Percentiles rank a stretch among this genome's conserved stretches.
Evolutionary conservation across 1,140 invertebrate genomes (phyloP).

Genomic region (Rhynchophorus ferrugineus): DNA sequence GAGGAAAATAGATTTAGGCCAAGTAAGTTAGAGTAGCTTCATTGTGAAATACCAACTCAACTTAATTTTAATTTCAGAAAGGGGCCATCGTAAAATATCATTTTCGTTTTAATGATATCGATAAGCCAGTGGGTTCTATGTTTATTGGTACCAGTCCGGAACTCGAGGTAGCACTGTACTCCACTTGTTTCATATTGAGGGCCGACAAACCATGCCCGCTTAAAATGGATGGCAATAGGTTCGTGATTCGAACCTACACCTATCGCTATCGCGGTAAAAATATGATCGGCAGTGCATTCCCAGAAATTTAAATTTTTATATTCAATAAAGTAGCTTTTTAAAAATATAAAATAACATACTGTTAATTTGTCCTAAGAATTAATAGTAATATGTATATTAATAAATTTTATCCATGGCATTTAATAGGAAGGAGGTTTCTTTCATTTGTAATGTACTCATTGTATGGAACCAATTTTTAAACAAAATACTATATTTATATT

Average conservation of each 20-base stretch:
- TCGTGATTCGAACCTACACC: slow-evolving; percentile 66
- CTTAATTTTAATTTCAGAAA: slow-evolving; percentile 44
- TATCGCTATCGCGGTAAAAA: slow-evolving; percentile 65
- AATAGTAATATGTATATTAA: too few species aligned
- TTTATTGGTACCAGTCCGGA: slow-evolving; percentile 90
- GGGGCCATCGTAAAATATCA: slow-evolving; percentile 69
- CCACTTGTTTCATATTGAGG: slow-evolving; percentile 71
- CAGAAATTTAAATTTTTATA: slow-evolving; percentile 56
- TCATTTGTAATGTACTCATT: too few species aligned
- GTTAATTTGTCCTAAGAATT: too few species aligned
- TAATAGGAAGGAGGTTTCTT: too few species aligned
- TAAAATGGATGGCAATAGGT: slow-evolving; percentile 57
- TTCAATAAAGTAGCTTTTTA: background rate
- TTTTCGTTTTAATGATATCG: slow-evolving; percentile 62
- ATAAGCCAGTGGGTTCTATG: slow-evolving; percentile 71
- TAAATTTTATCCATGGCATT: too few species aligned
- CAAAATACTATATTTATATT: too few species aligned
- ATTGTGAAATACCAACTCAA: background rate
- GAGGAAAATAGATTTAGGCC: slow-evolving; percentile 59
- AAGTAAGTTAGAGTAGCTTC: slow-evolving; percentile 47
- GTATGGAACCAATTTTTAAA: too few species aligned
- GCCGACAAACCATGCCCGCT: slow-evolving; percentile 64
- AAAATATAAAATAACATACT: background rate
- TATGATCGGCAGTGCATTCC: slow-evolving; percentile 71
- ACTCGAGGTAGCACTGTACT: slow-evolving; percentile 85